Base-by-base conservation (phyloP, 2,113 vertebrate genomes). In the Oriolus oriolus region DNA sequence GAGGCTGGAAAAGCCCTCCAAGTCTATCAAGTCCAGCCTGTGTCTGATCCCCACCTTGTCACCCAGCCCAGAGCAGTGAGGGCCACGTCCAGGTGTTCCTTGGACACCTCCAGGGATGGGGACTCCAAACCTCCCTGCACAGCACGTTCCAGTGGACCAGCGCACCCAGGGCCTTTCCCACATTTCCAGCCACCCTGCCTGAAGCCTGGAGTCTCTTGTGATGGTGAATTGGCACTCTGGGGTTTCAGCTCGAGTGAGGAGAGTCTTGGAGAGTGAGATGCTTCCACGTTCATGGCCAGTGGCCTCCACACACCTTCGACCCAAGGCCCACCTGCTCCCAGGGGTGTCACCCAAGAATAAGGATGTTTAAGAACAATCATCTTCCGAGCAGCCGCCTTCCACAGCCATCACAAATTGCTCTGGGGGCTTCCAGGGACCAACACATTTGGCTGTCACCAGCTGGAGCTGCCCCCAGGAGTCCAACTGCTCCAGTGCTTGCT, bases 331-430 rank as follows among this genome's bases (percentile, higher is more conserved):
- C 30, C 47, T 61, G 20, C 24, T 76, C 64, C 69, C 56, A 39
- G 23, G 2, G 47, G 33, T 31, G 33, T 24, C 65, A 75, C n/a
- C n/a, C 42, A 17, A 86, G 44, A 50, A 20, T 10, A 9, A 47
- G 5, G 21, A 71, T 24, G 5, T n/a, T 87, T 39, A 75, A 54
- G 31, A 68, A 10, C 16, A 78, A 69, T 59, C 35, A 44, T 7
- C 10, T 70, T 50, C 39, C 11, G 7, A 39, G 49, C 28, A 64
- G 28, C 0, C 0, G 0, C 47, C 33, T 73, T 21, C 59, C 66
- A 57, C 13, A 20, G 45, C 20, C 28, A 13, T 33, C 64, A 31
- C 31, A 71, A 76, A 78, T 17, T 20, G 31, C n/a, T 39, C 22
- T 52, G 22, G 27, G 26, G 8, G 56, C 64, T 49, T 56, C 42